These are phyloP conservation scores for Dryas iulia DNA, from an alignment of 1,140 invertebrate genomes.

Conservation along the genomic window DNA sequence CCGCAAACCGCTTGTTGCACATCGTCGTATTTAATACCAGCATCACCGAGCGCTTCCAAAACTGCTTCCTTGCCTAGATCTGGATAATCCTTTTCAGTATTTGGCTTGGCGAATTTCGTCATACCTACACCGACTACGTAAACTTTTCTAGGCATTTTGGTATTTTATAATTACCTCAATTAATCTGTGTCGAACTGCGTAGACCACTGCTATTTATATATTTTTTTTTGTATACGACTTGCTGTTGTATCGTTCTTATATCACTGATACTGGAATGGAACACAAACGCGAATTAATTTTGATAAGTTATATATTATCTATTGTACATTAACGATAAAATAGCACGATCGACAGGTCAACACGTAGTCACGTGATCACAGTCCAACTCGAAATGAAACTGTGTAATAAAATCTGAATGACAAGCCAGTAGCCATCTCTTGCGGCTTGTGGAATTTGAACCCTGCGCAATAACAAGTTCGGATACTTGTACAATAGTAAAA, in stretches of 20 bases:
- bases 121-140: conserved; percentile 98
- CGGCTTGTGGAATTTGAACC: conserved; percentile 28
- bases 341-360: conserved; percentile 16
- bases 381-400: conserved; percentile 3
- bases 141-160: conserved; percentile 82
- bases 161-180: conserved; percentile 66
- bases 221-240: conserved; percentile 3
- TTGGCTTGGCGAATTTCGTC: conserved; percentile 94
- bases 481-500: conserved; percentile 7
- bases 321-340: neutral
- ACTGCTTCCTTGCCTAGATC: conserved; percentile 97
- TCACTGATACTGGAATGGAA: neutral
- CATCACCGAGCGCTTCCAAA: conserved; percentile 93
- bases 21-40: conserved; percentile 88
- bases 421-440: conserved; percentile 17
- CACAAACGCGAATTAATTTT: neutral
- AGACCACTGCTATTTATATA: conserved; percentile 25
- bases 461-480: neutral
- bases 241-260: neutral
- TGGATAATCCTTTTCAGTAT: conserved; percentile 94
- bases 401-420: conserved; percentile 19
- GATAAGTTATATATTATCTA: conserved; percentile 6
- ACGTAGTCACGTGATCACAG: conserved; percentile 22
- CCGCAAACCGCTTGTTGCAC: conserved; percentile 95
- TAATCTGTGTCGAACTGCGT: conserved; percentile 32